These are phyloP conservation scores for Rhodeus uyekii DNA, from an alignment of 2,797 vertebrate genomes.

Conservation along the genomic window DNA sequence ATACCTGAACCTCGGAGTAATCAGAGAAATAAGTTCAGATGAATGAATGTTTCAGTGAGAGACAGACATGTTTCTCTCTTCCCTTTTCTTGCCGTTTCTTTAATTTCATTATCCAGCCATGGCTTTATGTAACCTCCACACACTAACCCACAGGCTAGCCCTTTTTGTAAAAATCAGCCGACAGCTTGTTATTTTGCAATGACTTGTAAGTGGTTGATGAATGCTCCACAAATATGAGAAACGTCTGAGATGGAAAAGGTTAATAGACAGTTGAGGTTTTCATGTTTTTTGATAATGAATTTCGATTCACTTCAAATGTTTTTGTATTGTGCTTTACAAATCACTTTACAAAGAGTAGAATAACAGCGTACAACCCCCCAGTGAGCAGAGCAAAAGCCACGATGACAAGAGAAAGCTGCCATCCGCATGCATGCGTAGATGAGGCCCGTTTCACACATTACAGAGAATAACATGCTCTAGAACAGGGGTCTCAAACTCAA, in stretches of 20 bases:
- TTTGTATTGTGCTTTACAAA: conserved; percentile 8
- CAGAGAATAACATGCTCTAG: neutral
- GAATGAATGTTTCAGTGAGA: too few species aligned
- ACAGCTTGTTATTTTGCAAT: conserved; percentile 49
- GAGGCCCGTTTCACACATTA: neutral
- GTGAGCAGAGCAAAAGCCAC: neutral
- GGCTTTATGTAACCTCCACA: conserved; percentile 21
- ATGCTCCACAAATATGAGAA: conserved; percentile 41
- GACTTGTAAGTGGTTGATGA: conserved; percentile 44
- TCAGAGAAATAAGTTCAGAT: too few species aligned
- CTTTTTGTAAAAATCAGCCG: conserved; percentile 48
- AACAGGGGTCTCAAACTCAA: too few species aligned
- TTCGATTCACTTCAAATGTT: neutral
- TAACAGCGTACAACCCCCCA: neutral
- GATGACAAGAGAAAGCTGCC: neutral
- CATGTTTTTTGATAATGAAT: conserved; percentile 51
- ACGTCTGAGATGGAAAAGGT: conserved; percentile 55
- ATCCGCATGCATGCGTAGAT: neutral
- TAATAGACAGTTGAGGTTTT: conserved; percentile 54
- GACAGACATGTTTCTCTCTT: too few species aligned
- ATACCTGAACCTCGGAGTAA: too few species aligned
- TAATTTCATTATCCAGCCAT: conserved; percentile 39
- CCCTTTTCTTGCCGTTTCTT: conserved; percentile 18
- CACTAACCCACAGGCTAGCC: conserved; percentile 14
- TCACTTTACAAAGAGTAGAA: neutral